These are phyloP conservation scores for Leptopterna dolabrata DNA, from an alignment of 2,888 invertebrate species.

Conservation along the genomic window DNA sequence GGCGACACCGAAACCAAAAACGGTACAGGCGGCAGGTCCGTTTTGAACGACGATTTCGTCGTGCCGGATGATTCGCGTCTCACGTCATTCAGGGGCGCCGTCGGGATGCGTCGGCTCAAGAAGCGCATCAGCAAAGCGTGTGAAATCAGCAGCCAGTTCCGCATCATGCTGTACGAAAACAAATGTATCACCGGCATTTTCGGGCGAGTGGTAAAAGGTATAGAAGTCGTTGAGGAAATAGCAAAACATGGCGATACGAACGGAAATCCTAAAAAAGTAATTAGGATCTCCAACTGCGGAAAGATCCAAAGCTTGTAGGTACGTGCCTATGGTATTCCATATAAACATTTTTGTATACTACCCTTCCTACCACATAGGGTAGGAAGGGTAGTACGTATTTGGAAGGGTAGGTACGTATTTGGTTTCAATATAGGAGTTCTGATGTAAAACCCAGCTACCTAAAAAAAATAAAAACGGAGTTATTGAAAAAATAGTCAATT, in stretches of 20 bases:
- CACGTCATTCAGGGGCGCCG: neutral
- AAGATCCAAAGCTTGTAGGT: neutral
- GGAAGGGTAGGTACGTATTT: no score
- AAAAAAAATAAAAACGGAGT: no score
- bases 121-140: neutral
- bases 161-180: neutral
- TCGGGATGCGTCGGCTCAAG: slow-evolving; percentile 4
- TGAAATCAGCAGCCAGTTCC: slow-evolving; percentile 25
- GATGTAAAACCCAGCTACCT: no score
- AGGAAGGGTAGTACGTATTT: no score
- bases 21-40: neutral
- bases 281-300: neutral
- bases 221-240: neutral
- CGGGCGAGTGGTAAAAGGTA: neutral
- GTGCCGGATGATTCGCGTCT: neutral
- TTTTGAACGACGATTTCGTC: neutral
- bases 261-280: neutral
- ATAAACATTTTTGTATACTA: no score
- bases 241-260: neutral
- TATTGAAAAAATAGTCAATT: no score
- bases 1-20: neutral
- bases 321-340: neutral
- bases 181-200: neutral
- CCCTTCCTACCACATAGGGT: no score
- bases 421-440: no score